phyloP scores from a whole-genome alignment of 2,113 vertebrate genomes.

The Hydropotes inermis region DNA sequence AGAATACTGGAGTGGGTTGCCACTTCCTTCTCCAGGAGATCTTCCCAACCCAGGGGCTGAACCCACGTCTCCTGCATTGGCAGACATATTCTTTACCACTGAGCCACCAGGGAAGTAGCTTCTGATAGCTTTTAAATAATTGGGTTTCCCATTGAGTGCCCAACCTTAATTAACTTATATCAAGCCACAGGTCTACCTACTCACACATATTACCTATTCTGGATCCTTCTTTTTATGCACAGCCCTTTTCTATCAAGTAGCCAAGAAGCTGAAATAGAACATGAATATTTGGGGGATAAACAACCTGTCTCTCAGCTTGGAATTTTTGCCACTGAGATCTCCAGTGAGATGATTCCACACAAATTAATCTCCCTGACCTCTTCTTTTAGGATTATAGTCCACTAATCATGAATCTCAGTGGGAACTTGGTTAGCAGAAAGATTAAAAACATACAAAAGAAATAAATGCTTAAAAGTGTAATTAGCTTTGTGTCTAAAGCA shows the following conservation, averaged over 20 bases:
- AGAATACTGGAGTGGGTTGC: not conserved
- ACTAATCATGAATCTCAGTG: not conserved
- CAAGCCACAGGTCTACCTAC: not conserved
- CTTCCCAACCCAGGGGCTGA: not conserved
- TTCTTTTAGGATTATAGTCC: slow-evolving; percentile 16
- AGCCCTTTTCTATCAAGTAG: not conserved
- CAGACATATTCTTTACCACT: not conserved
- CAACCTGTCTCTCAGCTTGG: not conserved
- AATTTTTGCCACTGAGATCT: not conserved
- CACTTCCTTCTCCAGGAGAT: not conserved
- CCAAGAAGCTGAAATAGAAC: slow-evolving; percentile 32
- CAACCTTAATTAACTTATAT: not conserved
- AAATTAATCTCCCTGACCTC: not conserved
- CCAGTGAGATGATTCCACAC: not conserved
- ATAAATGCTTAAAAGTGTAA: not conserved
- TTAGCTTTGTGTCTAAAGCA: not conserved
- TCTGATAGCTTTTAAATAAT: not conserved
- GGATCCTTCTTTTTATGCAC: not conserved
- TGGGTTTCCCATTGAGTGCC: not conserved
- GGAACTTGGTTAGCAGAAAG: not conserved
- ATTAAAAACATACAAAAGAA: slow-evolving; percentile 10
- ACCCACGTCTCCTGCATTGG: not conserved
- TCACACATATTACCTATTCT: not conserved
- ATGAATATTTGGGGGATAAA: not conserved
- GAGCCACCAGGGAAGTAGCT: not conserved